Evolutionary conservation across 1,140 invertebrate species (phyloP), one percentile per base, ranked within the genome.

Genomic region (Trachymyrmex septentrionalis): DNA sequence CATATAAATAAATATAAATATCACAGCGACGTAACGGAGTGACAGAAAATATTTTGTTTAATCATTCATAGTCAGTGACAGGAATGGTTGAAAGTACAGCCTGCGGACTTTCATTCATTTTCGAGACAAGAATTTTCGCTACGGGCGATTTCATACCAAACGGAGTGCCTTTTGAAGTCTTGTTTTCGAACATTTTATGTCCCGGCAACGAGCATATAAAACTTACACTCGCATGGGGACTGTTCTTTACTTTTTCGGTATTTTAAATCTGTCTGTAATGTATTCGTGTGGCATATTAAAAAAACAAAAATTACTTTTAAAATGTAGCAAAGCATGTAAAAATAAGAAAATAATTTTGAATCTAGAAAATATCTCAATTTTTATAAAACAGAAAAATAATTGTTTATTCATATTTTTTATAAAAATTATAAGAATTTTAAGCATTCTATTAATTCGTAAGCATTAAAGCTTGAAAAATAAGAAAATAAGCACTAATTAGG

Each of bases 151-250:
- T 84, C 10, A 21, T 73, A 61, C 38, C 61, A 61, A 82, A 73
- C 16, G 38, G 2, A 73, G 38, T 63, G 55, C 12, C 67, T 82
- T 82, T 84, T 84, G 67, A 50, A 73, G 80, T 84, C 63, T 73
- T 48, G 66, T 38, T 72, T 12, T 27, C 3, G 55, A 72, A 59
- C 24, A 27, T 84, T 50, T 71, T 16, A 48, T 71, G 55, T 48
- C 0, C 21, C 38, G 69, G 12, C 66, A 44, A 38, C 30, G n/a
- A 73, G 44, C 53, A 27, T 34, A 73, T 50, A 73, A 34, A 73
- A 44, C 38, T 73, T 84, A 84, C 55, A 48, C 9, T 2, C 14
- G 48, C 3, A 16, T 12, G 9, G 0, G 0, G n/a, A 0, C 38
- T 38, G n/a, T 19, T 30, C 2, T 61, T 16, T 34, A 24, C 12